phyloP scores from a whole-genome alignment of 2,888 invertebrate genomes.

The Nemapogon koenigi region DNA sequence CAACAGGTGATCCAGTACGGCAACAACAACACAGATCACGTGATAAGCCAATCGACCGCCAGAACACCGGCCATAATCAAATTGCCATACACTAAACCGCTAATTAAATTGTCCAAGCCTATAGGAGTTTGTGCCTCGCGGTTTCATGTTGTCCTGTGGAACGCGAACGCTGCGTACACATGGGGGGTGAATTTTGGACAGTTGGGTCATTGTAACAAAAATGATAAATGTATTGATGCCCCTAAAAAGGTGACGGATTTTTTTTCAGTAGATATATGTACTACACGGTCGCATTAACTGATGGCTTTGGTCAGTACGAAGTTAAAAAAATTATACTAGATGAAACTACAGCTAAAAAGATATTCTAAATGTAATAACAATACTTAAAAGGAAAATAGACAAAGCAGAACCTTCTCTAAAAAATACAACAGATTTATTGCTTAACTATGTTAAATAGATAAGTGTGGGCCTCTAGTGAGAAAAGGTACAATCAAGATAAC shows the following conservation, averaged over 20 bases:
- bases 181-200: slow-evolving; percentile 88
- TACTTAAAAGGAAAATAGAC: too few species aligned
- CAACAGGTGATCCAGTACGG: slow-evolving; percentile 52
- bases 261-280: neutral
- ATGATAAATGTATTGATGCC: slow-evolving; percentile 40
- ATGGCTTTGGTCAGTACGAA: too few species aligned
- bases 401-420: too few species aligned
- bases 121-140: slow-evolving; percentile 71
- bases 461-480: too few species aligned
- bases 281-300: too few species aligned
- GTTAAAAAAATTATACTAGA: too few species aligned
- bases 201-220: slow-evolving; percentile 68
- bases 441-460: too few species aligned
- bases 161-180: slow-evolving; percentile 68
- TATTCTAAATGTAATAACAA: too few species aligned
- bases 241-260: slow-evolving; percentile 49
- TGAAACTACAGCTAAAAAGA: too few species aligned
- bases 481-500: too few species aligned
- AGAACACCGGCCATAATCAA: slow-evolving; percentile 40
- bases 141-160: slow-evolving; percentile 76
- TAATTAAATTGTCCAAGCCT: slow-evolving; percentile 37
- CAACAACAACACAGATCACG: slow-evolving; percentile 35
- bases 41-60: slow-evolving; percentile 31
- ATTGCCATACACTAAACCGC: slow-evolving; percentile 33
- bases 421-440: too few species aligned